Percentiles rank a stretch among this genome's conserved stretches.
phyloP scores from a whole-genome alignment of 1,140 invertebrate species.

The Penaeus japonicus region DNA sequence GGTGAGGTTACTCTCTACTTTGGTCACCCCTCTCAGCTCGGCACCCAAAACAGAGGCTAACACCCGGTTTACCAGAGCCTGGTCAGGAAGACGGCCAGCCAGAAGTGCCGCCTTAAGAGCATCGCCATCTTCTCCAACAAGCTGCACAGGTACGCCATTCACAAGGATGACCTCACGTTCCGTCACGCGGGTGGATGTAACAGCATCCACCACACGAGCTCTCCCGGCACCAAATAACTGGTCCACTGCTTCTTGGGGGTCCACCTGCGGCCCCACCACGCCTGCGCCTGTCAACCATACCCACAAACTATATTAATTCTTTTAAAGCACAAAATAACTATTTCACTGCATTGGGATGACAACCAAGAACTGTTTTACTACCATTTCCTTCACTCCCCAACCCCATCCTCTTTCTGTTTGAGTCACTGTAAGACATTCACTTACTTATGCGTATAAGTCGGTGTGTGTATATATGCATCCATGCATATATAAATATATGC shows the following conservation, averaged over 20 bases:
- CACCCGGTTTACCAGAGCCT: constrained; percentile 77
- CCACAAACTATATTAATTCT: not conserved
- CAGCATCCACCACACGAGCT: constrained; percentile 79
- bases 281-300: constrained; percentile 30
- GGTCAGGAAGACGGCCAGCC: constrained; percentile 73
- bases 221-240: constrained; percentile 76
- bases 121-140: constrained; percentile 75
- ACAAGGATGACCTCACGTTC: constrained; percentile 79
- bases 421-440: too few relatives aligned
- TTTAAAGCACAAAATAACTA: not conserved
- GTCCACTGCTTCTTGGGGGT: constrained; percentile 81
- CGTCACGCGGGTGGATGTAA: constrained; percentile 76
- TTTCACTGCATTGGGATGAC: not conserved
- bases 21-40: constrained; percentile 50
- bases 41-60: constrained; percentile 64
- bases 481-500: too few relatives aligned
- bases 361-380: not conserved
- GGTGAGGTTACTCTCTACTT: constrained; percentile 75
- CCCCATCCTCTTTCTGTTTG: too few relatives aligned
- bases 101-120: constrained; percentile 76
- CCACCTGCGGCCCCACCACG: constrained; percentile 59
- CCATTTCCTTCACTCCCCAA: too few relatives aligned
- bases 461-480: too few relatives aligned
- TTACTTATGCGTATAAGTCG: too few relatives aligned
- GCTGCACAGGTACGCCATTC: constrained; percentile 76